Evolutionary conservation across 2,113 vertebrate species (phyloP).

Genomic region (Noturus placidus): DNA sequence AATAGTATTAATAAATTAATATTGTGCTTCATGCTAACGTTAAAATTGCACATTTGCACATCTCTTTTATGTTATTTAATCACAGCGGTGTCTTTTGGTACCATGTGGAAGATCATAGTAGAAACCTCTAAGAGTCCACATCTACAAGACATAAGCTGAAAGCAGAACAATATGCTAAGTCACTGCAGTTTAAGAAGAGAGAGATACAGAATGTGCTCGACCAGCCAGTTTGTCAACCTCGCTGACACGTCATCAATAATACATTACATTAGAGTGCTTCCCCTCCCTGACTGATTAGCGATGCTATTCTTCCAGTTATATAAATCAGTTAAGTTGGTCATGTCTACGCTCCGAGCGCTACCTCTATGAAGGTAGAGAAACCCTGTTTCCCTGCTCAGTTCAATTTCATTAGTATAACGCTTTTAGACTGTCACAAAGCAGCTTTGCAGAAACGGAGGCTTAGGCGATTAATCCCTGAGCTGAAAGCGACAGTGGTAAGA

Average conservation of each 20-base stretch:
- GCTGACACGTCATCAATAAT: slow-evolving; percentile 46
- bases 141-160: not conserved
- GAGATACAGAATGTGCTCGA: slow-evolving; percentile 26
- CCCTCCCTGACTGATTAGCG: slow-evolving; percentile 2
- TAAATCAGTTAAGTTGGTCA: slow-evolving; percentile 1
- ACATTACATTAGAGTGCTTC: slow-evolving; percentile 32
- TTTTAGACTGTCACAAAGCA: not conserved
- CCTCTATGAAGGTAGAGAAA: not conserved
- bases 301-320: slow-evolving; percentile 23
- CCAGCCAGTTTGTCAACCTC: slow-evolving; percentile 33
- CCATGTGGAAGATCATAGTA: not conserved
- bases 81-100: not conserved
- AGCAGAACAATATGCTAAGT: not conserved
- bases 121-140: not conserved
- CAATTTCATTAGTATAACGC: not conserved
- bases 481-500: not conserved
- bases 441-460: not conserved
- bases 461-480: not conserved
- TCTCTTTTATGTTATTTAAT: not conserved
- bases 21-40: not conserved
- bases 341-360: not conserved
- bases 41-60: not conserved
- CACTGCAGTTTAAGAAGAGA: not conserved
- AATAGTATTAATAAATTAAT: not conserved
- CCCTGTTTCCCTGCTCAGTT: not conserved